Percentiles rank a stretch among this genome's conserved stretches.
phyloP scores from a whole-genome alignment of 1,140 invertebrate species.

The Mya arenaria region DNA sequence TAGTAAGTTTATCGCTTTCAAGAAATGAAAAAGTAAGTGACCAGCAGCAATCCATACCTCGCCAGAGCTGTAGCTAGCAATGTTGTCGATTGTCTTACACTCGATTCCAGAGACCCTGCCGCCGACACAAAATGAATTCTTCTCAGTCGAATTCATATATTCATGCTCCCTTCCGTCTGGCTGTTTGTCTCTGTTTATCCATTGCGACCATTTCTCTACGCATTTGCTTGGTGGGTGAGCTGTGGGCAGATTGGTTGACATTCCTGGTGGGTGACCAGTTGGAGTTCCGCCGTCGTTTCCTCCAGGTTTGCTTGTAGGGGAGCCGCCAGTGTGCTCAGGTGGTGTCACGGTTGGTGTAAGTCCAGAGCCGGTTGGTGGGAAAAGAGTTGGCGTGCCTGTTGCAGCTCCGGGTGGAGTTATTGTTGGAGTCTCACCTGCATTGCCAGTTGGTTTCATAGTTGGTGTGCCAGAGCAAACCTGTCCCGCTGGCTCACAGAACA shows the following conservation, averaged over 20 bases:
- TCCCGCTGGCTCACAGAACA: conserved; percentile 83
- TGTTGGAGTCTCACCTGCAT: neutral
- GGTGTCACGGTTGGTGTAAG: conserved; percentile 33
- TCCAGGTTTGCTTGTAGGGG: conserved; percentile 21
- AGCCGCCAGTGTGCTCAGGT: neutral
- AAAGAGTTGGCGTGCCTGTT: conserved; percentile 34
- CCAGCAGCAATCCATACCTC: too few relatives aligned
- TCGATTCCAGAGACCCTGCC: conserved; percentile 62
- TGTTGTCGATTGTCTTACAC: conserved; percentile 59
- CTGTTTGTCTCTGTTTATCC: conserved; percentile 67
- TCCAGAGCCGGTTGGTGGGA: conserved; percentile 14
- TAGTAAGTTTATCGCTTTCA: too few relatives aligned
- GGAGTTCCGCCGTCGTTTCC: neutral
- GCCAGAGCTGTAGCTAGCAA: conserved; percentile 62
- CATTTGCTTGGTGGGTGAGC: neutral
- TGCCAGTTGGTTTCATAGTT: neutral
- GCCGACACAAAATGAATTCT: conserved; percentile 64
- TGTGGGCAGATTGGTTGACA: too few relatives aligned
- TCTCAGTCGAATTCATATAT: conserved; percentile 62
- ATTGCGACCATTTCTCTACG: conserved; percentile 52
- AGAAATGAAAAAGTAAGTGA: too few relatives aligned
- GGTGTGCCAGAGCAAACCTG: conserved; percentile 48
- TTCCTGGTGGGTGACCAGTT: conserved; percentile 47
- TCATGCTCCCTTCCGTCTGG: conserved; percentile 65
- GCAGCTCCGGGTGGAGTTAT: neutral